These are phyloP conservation scores for Caenorhabditis doughertyi DNA, from an alignment of 2,888 invertebrate genomes.

Conservation along the genomic window DNA sequence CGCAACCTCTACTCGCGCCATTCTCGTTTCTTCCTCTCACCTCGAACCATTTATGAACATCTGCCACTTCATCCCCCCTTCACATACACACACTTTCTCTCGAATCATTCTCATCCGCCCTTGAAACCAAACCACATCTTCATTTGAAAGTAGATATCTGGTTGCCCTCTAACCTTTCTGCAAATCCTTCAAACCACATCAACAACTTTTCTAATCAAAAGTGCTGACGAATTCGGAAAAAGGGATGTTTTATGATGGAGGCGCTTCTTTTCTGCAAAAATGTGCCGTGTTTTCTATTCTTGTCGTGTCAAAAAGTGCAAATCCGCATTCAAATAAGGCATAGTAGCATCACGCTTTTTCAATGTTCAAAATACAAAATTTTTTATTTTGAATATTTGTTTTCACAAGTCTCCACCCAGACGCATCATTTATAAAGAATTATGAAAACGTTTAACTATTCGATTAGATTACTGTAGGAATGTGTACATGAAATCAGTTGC, in stretches of 20 bases:
- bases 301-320: slow-evolving; percentile 25
- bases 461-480: too few relatives aligned
- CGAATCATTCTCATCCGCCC: slow-evolving; percentile 33
- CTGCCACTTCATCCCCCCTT: slow-evolving; percentile 44
- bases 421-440: too few relatives aligned
- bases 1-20: slow-evolving; percentile 19
- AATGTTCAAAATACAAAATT: too few relatives aligned
- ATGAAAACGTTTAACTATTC: too few relatives aligned
- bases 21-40: slow-evolving; percentile 50
- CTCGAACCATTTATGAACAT: slow-evolving; percentile 60
- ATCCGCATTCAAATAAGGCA: neutral
- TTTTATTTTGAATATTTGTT: too few relatives aligned
- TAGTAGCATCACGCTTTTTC: too few relatives aligned
- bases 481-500: too few relatives aligned
- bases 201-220: slow-evolving; percentile 35
- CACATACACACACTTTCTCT: slow-evolving; percentile 28
- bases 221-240: slow-evolving; percentile 6
- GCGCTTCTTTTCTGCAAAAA: slow-evolving; percentile 16
- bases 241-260: neutral
- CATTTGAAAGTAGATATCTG: neutral
- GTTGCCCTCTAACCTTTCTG: neutral
- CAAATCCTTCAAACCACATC: neutral
- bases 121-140: slow-evolving; percentile 40
- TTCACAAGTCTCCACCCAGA: too few relatives aligned
- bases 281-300: slow-evolving; percentile 13